phyloP scores from a whole-genome alignment of 2,888 invertebrate species.

The Aromia moschata region DNA sequence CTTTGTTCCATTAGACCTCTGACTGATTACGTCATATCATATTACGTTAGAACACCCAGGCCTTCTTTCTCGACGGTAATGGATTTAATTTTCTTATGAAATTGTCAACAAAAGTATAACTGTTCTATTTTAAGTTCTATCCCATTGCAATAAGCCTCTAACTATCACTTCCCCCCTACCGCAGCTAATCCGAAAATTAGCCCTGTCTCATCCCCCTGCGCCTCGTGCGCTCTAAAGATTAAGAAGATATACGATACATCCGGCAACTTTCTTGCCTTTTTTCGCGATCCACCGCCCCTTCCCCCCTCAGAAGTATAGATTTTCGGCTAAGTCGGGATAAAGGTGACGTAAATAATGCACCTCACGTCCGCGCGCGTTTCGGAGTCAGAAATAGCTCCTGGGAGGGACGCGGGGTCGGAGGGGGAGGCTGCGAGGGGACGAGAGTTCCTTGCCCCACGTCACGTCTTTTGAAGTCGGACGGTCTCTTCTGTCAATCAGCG shows the following conservation, averaged over 20 bases:
- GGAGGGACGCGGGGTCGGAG: conserved; percentile 51
- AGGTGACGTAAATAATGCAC: conserved; percentile 60
- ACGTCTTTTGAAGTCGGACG: conserved; percentile 34
- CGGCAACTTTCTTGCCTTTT: conserved; percentile 36
- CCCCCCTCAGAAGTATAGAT: conserved; percentile 53
- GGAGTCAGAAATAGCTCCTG: conserved; percentile 55
- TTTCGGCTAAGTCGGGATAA: conserved; percentile 56
- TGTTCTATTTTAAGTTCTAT: no score
- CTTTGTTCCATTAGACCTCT: no score
- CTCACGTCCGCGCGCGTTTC: conserved; percentile 56
- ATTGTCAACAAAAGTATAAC: no score
- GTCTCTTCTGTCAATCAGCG: conserved; percentile 21
- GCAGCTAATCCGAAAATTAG: conserved; percentile 4
- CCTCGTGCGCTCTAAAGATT: conserved; percentile 26
- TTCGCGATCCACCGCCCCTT: conserved; percentile 39
- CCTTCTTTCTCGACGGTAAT: no score
- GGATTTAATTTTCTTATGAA: no score
- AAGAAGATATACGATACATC: conserved; percentile 44
- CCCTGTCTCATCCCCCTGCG: background rate
- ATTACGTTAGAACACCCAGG: no score
- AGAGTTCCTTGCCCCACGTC: conserved; percentile 36
- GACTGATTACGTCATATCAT: no score
- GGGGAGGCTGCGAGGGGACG: conserved; percentile 34
- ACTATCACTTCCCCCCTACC: background rate
- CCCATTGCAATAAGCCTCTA: no score